Evolutionary conservation across 2,113 vertebrate species (phyloP), one percentile per base, ranked within the genome.

Genomic region (Dunckerocampus dactyliophorus): DNA sequence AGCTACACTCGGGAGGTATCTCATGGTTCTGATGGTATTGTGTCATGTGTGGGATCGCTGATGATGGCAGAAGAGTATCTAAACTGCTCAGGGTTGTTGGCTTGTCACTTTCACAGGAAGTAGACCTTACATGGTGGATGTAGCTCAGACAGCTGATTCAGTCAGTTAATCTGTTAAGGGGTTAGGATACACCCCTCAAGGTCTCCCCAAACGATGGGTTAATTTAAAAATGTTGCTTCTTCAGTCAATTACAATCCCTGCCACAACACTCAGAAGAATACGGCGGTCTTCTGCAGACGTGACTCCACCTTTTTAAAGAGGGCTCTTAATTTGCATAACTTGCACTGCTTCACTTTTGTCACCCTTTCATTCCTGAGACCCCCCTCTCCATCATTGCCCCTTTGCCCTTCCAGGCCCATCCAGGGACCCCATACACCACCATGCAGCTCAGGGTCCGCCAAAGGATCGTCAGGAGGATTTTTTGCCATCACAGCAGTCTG

Each of bases 381-480:
- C 24, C 88, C 86, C 3, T 79, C 74, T 9, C 6, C 59, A 8
- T 22, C 48, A 8, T 59, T n/a, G 11, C 20, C 20, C 15, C 47
- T 61, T 13, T 69, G 56, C 0, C 48, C 67, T 2, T 92, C 90
- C 15, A 91, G 88, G 61, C 91, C 92, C 64, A 94, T 90, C 96
- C 95, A 98, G 0, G 96, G 95, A 0, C 92, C 90, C 95, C 96
- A 96, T 17, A 94, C 94, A 0, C 91, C 95, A 28, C 94, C 95
- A 0, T 93, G 93, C 47, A 95, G 91, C 71, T 91, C 92, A 0
- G 95, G 95, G 80, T 95, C 94, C 34, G 94, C 96, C 80, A 94
- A 87, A 0, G 85, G 94, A 75, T 98, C 95, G 60, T 94, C 94
- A 0, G 94, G 88, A 0, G 94, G 95, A 67, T 95, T 95, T 20